Evolutionary conservation across 23 tunicate species (phyloP).

Genomic region (Ascidia mentula): DNA sequence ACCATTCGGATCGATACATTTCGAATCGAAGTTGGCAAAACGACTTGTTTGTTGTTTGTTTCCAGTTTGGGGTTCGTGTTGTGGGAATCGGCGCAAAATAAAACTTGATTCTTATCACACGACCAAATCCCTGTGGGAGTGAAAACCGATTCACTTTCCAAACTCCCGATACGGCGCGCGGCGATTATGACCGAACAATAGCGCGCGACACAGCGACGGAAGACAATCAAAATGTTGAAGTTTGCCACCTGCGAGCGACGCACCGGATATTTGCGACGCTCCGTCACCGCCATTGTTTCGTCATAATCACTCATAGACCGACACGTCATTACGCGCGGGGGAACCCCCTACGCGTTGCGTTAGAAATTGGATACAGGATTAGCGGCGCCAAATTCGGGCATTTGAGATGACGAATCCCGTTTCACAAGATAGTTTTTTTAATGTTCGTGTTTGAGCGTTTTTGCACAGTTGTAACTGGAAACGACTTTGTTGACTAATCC

Average conservation of each 20-base stretch:
- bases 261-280: slow-evolving; percentile 9
- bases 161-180: not conserved
- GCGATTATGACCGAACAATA: not conserved
- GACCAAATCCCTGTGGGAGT: not conserved
- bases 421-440: too few species aligned
- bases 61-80: too few species aligned
- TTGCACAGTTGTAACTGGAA: too few species aligned
- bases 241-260: not conserved
- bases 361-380: not conserved
- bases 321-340: slow-evolving; percentile 12
- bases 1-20: too few species aligned
- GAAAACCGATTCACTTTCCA: not conserved
- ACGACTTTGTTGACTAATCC: too few species aligned
- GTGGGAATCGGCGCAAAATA: too few species aligned
- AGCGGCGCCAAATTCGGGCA: too few species aligned
- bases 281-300: not conserved
- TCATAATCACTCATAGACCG: not conserved
- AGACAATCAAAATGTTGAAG: slow-evolving; percentile 3
- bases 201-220: not conserved
- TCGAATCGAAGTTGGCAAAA: too few species aligned
- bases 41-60: too few species aligned
- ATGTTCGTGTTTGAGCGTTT: too few species aligned
- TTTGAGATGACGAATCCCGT: too few species aligned
- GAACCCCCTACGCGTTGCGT: not conserved
- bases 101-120: not conserved